A percentile compares a stretch with the other conserved stretches of the same genome.
Conservation (phyloP, 1,140 invertebrate genomes). For the Whitmania pigra region DNA sequence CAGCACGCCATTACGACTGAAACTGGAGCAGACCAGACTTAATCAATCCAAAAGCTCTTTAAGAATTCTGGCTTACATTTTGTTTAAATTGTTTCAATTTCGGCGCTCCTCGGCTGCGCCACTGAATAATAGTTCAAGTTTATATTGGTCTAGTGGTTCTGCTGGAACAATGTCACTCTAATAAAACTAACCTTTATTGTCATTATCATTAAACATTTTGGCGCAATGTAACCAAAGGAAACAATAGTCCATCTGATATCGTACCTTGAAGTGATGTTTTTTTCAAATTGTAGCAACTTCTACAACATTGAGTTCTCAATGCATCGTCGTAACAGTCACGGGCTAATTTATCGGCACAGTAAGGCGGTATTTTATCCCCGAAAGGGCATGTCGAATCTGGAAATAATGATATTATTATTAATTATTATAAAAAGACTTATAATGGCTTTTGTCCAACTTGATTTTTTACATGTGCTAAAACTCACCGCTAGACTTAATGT, state of each 20-base stretch:
- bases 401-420: neutral
- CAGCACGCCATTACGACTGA: too few species aligned
- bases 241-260: neutral
- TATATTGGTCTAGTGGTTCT: too few species aligned
- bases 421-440: too few species aligned
- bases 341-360: neutral
- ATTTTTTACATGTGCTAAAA: neutral
- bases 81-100: too few species aligned
- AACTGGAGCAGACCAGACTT: too few species aligned
- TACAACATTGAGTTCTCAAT: neutral
- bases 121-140: too few species aligned
- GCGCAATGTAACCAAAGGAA: neutral
- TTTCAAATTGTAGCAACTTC: conserved; percentile 11
- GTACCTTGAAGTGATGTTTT: neutral
- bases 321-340: conserved; percentile 7
- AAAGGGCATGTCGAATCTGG: neutral
- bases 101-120: too few species aligned
- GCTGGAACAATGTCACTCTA: too few species aligned
- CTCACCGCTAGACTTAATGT: neutral
- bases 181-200: neutral
- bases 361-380: conserved; percentile 6
- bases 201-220: neutral
- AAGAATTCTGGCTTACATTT: too few species aligned
- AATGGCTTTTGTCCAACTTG: neutral
- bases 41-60: too few species aligned